Evolutionary conservation across 2,797 vertebrate species (phyloP), one percentile per base, ranked within the genome.

Genomic region (Garrulus glandarius): DNA sequence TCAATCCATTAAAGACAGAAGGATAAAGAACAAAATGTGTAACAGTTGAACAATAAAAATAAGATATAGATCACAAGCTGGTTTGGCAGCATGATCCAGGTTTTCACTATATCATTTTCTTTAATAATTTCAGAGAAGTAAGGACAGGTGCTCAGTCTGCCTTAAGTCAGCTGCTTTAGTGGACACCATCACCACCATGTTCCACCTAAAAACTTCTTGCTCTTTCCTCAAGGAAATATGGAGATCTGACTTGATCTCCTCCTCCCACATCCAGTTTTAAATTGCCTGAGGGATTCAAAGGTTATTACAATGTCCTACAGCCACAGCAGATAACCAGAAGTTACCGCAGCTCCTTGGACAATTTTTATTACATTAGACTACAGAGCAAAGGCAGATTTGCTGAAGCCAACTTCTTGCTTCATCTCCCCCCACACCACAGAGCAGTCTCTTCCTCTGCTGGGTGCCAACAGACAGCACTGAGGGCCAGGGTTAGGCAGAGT

Each of bases 281-380:
- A 64, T 4, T 43, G 10, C 24, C 55, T 21, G 50, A 82, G 59
- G 34, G 32, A 84, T 41, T 47, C 44, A 44, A 64, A 91, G 70
- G 53, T 75, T 56, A 47, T 13, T 44, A 43, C 0, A 0, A 50
- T 0, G 0, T 32, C 70, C 55, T 67, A 46, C 8, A 34, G 57
- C 19, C 32, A 17, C 1, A 8, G 22, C 36, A 67, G 39, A 39
- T 27, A 84, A 74, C 12, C 27, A 88, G 15, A 18, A 59, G 26
- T 27, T 70, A 43, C 18, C 0, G 11, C 11, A 26, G 61, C 81
- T 84, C 34, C 37, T 44, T 36, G 24, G 36, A 44, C 6, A 13
- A 14, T 22, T 65, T 69, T 83, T 44, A 55, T 29, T 52, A 46
- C 7, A 1, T 61, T 23, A 64, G 24, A 37, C 49, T 29, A 18